Conservation (phyloP, 2,113 vertebrate species). For the Choloepus hoffmanni region DNA sequence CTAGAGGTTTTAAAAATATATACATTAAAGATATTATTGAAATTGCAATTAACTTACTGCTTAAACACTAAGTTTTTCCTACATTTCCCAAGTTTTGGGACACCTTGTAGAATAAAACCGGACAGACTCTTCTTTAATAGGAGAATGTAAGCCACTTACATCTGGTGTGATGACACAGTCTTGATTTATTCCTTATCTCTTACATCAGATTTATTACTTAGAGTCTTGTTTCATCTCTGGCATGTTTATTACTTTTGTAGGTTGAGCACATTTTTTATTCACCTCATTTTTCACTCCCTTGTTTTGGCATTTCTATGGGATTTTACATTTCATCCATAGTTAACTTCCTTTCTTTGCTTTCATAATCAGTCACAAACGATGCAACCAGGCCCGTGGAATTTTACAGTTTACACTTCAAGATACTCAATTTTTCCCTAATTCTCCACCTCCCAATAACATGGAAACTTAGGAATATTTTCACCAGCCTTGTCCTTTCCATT, state of each 20-base stretch:
- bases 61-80: not conserved
- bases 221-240: not conserved
- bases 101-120: not conserved
- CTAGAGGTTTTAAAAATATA: not conserved
- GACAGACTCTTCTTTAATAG: not conserved
- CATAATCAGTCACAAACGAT: not conserved
- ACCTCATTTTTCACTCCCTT: not conserved
- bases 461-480: not conserved
- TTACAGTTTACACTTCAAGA: not conserved
- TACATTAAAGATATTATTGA: not conserved
- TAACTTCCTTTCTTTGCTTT: not conserved
- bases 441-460: not conserved
- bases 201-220: not conserved
- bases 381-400: not conserved
- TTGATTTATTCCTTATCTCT: not conserved
- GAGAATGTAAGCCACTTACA: not conserved
- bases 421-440: not conserved
- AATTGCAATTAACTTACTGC: not conserved
- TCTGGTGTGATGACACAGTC: not conserved
- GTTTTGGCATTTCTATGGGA: not conserved
- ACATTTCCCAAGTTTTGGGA: not conserved
- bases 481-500: not conserved
- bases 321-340: not conserved
- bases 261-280: not conserved
- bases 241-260: not conserved